Evolutionary conservation across 2,113 vertebrate genomes (phyloP), one percentile per base, ranked within the genome.

Genomic region (Muntiacus reevesi): DNA sequence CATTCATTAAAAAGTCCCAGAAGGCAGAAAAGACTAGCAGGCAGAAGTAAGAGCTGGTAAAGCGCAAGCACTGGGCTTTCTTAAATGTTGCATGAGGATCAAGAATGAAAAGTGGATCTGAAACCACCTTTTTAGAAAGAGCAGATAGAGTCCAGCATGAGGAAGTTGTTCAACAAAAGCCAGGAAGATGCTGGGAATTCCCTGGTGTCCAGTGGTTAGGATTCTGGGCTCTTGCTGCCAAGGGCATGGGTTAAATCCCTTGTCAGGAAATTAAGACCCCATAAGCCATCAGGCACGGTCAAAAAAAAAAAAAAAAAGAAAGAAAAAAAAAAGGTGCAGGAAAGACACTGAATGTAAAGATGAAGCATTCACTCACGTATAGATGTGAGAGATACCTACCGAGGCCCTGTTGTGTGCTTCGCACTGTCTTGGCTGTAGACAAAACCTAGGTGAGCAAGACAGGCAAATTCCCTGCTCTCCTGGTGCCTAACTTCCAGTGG

Each of bases 211-310:
- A 71, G 19, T 23, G 67, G 19, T 71, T 40, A 71, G n/a, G 67
- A 36, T 71, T 23, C 9, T 36, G n/a, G 67, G 19, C 2, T 71
- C 67, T 36, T n/a, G 36, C 5, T 71, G n/a, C 64, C n/a, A 71
- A 36, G 17, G n/a, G 9, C 17, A 71, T 71, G n/a, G 9, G 64
- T 71, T 36, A 19, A 21, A 12, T 71, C 9, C n/a, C n/a, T 71
- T 10, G n/a, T 11, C 19, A 36, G 67, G n/a, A 71, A 36, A 71
- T 71, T 71, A 36, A 71, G 36, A 71, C n/a, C n/a, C n/a, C n/a
- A 36, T 71, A 12, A 71, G n/a, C n/a, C n/a, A 40, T 12, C 0
- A 1, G n/a, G n/a, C n/a, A 40, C 6, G 19, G n/a, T 71, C 4
- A 11, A 67, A 36, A 71, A 36, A 67, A 36, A 71, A 71, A 67